Conservation (phyloP, 2,797 vertebrate genomes). For the Nasua narica region DNA sequence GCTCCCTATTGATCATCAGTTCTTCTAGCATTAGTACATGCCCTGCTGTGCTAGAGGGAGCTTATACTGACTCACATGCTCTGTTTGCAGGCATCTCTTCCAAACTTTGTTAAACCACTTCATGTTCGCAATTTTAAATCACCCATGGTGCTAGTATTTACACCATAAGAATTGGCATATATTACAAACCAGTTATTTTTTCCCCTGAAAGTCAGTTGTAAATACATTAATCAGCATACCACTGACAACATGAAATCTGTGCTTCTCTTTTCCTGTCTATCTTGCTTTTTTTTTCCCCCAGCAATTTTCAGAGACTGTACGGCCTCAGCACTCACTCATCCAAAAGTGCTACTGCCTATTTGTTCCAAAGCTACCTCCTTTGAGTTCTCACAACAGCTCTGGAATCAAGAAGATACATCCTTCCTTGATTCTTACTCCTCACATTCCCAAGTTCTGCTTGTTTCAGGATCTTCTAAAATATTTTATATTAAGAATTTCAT, state of each 20-base stretch:
- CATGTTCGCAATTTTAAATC: neutral
- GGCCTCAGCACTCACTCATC: neutral
- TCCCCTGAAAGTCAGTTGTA: neutral
- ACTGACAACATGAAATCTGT: neutral
- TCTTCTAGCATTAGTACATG: neutral
- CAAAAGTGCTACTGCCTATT: neutral
- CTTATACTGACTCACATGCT: neutral
- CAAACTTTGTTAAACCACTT: neutral
- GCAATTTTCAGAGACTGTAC: neutral
- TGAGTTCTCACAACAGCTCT: neutral
- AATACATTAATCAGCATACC: neutral
- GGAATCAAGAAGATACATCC: neutral
- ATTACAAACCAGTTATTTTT: neutral
- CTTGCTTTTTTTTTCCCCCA: neutral
- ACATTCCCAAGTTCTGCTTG: neutral
- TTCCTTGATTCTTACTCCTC: neutral
- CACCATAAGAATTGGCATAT: neutral
- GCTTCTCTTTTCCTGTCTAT: neutral
- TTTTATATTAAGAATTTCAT: neutral
- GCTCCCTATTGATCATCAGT: accelerated
- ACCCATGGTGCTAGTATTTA: neutral
- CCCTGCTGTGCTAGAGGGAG: neutral
- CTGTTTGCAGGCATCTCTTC: neutral
- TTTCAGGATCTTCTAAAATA: neutral
- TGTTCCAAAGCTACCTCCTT: neutral